Evolutionary conservation across 2,888 invertebrate species (phyloP).

Genomic region (Heliconius charithonia): DNA sequence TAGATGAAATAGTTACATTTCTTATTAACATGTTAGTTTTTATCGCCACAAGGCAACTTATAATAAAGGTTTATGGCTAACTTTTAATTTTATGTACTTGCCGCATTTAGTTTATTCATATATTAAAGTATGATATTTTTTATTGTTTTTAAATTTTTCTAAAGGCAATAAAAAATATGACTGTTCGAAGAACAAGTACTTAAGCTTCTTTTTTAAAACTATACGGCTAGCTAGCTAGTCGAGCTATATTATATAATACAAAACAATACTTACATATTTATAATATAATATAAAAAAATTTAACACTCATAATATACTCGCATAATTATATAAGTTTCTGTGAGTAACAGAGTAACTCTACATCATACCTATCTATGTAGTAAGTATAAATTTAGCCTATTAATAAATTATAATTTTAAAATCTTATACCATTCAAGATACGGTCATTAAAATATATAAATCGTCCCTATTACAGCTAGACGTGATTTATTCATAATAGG

Average conservation of each 20-base stretch:
- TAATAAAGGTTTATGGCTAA: neutral
- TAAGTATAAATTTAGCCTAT: neutral
- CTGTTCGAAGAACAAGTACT: neutral
- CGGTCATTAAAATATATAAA: constrained; percentile 38
- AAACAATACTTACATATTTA: too few relatives aligned
- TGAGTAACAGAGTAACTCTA: neutral
- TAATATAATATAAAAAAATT: neutral
- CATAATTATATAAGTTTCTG: neutral
- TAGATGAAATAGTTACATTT: constrained; percentile 10
- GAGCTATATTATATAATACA: too few relatives aligned
- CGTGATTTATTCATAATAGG: constrained; percentile 42
- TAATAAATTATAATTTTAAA: constrained; percentile 9
- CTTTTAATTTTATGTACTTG: neutral
- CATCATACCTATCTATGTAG: neutral
- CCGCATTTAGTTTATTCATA: neutral
- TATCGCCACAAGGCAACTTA: neutral
- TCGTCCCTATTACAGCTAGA: constrained; percentile 33
- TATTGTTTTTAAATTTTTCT: neutral
- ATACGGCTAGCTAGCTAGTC: too few relatives aligned
- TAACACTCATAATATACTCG: neutral
- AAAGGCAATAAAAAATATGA: neutral
- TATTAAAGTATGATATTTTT: neutral
- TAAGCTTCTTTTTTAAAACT: too few relatives aligned
- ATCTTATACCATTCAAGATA: constrained; percentile 5
- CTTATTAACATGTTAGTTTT: constrained; percentile 12